Evolutionary conservation across 2,797 vertebrate species (phyloP).

Genomic region (Neoniphon sammara): DNA sequence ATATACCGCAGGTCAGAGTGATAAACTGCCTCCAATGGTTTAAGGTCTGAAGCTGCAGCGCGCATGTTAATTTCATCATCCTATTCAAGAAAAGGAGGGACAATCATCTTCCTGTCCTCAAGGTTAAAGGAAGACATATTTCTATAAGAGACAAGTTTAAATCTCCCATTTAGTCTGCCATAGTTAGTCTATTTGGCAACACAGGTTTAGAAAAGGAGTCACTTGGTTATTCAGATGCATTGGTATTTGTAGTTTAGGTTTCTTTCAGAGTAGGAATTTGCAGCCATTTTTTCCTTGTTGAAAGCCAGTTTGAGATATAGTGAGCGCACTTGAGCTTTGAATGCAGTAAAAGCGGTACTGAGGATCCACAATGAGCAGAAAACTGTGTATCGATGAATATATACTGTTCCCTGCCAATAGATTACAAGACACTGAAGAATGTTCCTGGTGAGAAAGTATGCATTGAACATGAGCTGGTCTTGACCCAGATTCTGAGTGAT

Average conservation of each 20-base stretch:
- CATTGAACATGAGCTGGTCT: background rate
- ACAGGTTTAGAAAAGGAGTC: background rate
- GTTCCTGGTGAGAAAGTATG: background rate
- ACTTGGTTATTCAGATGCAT: background rate
- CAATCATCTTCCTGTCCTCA: background rate
- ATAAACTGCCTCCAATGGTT: conserved; percentile 30
- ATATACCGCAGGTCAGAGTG: conserved; percentile 40
- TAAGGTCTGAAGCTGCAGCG: background rate
- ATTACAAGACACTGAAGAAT: background rate
- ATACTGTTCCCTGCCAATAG: background rate
- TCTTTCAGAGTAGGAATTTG: background rate
- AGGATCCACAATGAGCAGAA: background rate
- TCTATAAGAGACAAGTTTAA: background rate
- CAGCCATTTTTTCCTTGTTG: background rate
- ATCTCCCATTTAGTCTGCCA: background rate
- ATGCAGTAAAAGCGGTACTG: background rate
- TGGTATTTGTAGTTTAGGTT: background rate
- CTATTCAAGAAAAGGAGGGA: background rate
- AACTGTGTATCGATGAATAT: no score
- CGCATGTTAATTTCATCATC: background rate
- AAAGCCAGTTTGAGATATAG: background rate
- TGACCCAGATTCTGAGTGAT: background rate
- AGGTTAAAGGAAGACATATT: background rate
- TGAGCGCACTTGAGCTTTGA: background rate
- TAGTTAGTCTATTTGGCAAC: background rate